phyloP scores from a whole-genome alignment of 64 coral and sea anemone species.

The Dendrophyllia cribrosa region DNA sequence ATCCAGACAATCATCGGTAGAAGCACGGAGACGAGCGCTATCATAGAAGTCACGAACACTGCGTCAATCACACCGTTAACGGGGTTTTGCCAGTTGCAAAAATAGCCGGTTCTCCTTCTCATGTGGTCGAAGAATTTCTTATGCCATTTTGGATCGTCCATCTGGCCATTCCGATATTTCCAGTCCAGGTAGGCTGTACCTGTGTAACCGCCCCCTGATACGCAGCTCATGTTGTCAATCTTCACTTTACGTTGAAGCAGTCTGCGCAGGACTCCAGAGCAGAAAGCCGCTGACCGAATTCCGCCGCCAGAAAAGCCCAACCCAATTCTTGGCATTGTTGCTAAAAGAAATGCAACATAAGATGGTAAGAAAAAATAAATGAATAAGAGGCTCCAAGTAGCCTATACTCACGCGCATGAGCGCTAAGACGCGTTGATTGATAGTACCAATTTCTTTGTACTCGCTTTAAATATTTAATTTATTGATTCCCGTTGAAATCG shows the following conservation, averaged over 20 bases:
- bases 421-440: too few species aligned
- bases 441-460: too few species aligned
- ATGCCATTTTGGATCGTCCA: conserved; percentile 36
- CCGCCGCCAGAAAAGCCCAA: conserved; percentile 54
- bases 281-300: conserved; percentile 54
- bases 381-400: too few species aligned
- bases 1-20: conserved; percentile 6
- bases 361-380: too few species aligned
- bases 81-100: conserved; percentile 60
- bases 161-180: conserved; percentile 5
- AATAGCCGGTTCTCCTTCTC: conserved; percentile 37
- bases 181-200: conserved; percentile 50
- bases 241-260: conserved; percentile 3
- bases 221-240: conserved; percentile 64
- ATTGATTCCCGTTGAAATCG: too few species aligned
- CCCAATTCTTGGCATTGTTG: not conserved
- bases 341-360: not conserved
- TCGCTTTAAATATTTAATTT: too few species aligned
- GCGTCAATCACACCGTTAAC: conserved; percentile 11
- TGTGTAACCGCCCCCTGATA: conserved; percentile 66
- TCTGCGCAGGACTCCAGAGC: conserved; percentile 53
- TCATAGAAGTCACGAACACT: not conserved
- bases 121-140: conserved; percentile 57
- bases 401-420: too few species aligned
- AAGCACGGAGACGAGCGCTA: not conserved